Percentiles rank a stretch among this genome's conserved stretches.
Conservation (phyloP, 2,113 vertebrate species). For the Rafetus swinhoei region DNA sequence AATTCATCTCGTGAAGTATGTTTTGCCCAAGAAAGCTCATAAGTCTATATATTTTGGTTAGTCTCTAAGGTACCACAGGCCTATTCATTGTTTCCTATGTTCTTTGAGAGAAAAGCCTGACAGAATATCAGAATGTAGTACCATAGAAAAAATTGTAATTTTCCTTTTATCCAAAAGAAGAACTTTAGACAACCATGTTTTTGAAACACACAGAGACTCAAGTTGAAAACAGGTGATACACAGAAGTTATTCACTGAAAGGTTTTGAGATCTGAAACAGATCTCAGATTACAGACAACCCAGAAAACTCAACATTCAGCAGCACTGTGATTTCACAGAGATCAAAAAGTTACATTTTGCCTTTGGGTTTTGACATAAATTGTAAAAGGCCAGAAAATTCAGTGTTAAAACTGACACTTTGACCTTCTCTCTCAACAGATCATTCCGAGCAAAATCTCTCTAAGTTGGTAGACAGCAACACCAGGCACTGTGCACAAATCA, state of each 20-base stretch:
- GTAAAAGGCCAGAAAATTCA: background rate
- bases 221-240: background rate
- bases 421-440: background rate
- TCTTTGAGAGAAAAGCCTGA: background rate
- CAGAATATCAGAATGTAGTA: background rate
- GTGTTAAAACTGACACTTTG: slow-evolving; percentile 20
- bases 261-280: background rate
- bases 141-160: background rate
- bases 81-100: background rate
- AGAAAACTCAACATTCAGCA: background rate
- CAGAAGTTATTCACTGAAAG: slow-evolving; percentile 8
- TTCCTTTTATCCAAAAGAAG: background rate
- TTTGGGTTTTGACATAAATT: background rate
- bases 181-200: background rate
- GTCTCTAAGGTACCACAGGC: too few species aligned
- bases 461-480: background rate
- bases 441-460: background rate
- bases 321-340: background rate
- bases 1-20: too few species aligned
- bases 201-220: background rate
- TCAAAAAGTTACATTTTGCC: background rate
- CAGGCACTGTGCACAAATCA: background rate
- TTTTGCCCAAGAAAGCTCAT: too few species aligned
- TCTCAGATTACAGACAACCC: background rate
- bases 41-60: too few species aligned